Evolutionary conservation across 2,888 invertebrate species (phyloP).

Genomic region (Bombylius major): DNA sequence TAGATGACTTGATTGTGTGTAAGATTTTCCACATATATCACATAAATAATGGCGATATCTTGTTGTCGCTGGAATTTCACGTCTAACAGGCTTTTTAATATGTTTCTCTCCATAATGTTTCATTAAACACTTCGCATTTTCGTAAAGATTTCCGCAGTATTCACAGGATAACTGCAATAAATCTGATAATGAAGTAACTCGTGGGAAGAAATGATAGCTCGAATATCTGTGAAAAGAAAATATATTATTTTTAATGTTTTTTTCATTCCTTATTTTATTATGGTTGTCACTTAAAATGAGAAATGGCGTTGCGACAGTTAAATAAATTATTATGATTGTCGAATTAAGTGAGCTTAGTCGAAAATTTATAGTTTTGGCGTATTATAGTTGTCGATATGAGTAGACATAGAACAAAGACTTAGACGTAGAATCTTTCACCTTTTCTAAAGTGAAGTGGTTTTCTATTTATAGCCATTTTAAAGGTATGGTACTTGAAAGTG

Average conservation of each 20-base stretch:
- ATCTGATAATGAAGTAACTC: conserved; percentile 20
- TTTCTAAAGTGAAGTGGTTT: no score
- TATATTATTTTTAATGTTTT: neutral
- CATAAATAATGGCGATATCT: conserved; percentile 41
- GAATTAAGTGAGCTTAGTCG: no score
- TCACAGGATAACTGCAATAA: conserved; percentile 29
- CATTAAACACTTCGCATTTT: conserved; percentile 28
- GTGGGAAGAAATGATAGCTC: conserved; percentile 31
- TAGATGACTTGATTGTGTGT: conserved; percentile 49
- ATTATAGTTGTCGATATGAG: no score
- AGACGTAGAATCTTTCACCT: no score
- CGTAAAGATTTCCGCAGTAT: conserved; percentile 28
- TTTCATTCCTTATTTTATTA: no score
- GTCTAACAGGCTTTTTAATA: conserved; percentile 37
- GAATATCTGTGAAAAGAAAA: conserved; percentile 22
- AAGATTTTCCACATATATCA: conserved; percentile 48
- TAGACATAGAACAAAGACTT: no score
- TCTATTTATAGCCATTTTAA: no score
- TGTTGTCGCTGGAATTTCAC: conserved; percentile 25
- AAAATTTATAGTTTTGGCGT: no score
- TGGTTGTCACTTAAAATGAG: no score
- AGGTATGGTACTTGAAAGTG: no score
- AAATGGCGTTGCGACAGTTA: no score
- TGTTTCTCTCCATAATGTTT: conserved; percentile 45
- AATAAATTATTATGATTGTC: no score